Base-by-base conservation (phyloP, 2,888 invertebrate genomes). In the Ormyrus labotus region DNA sequence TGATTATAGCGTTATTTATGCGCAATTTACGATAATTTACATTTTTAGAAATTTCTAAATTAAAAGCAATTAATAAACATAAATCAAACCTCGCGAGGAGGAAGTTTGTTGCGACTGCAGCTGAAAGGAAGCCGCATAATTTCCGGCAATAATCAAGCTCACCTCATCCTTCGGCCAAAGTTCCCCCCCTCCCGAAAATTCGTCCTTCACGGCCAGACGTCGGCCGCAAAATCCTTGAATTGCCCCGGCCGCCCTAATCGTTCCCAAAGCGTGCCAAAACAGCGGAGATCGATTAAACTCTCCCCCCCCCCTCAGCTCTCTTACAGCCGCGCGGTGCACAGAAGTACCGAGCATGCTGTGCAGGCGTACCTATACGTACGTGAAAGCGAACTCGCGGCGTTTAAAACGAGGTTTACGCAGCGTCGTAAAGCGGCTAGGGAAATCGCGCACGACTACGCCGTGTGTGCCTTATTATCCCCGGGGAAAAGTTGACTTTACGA, bases 401-500 rank as follows among this genome's bases (percentile, higher is more conserved):
- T 75, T 60, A 67, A 67, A 75, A 75, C 6, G 67, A 75, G 67
- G 67, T 75, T 75, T 67, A 75, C 60, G 67, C 60, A 34, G 65
- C 47, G 75, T 75, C 75, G 60, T 75, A 75, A 75, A 75, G 50
- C 65, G 34, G 19, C 13, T 48, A 51, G 58, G 48, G 70, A 70
- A 70, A 70, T 48, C 50, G 58, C 13, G n/a, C 68, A 19, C 9
- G 50, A 19, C 9, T 7, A 45, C 47, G 7, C 11, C 8, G 65
- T n/a, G 60, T 19, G 48, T 34, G 55, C 13, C 73, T 73, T 73
- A 64, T 73, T 73, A 73, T 73, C 55, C 55, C 19, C 11, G n/a
- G 55, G 55, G 73, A 64, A 73, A 63, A 73, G 73, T 64, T 73
- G 73, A 64, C 55, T 73, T 73, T 73, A 73, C 73, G 64, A 73